These are phyloP conservation scores for Pygocentrus nattereri DNA, from an alignment of 2,797 vertebrate species.

Conservation along the genomic window DNA sequence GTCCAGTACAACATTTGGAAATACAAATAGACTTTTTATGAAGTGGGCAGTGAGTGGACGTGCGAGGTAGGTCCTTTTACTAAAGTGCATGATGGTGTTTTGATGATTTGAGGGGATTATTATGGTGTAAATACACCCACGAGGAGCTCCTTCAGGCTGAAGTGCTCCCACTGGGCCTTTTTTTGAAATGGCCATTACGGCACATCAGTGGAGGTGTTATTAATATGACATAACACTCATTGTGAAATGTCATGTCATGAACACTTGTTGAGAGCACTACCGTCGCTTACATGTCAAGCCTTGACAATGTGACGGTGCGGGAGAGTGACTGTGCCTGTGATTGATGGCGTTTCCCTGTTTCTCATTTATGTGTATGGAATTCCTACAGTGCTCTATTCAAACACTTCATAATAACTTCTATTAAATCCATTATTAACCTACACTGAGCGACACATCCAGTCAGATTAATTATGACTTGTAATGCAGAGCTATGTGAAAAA, in stretches of 20 bases:
- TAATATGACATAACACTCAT: neutral
- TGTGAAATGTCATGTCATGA: neutral
- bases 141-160: neutral
- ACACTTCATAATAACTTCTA: too few species aligned
- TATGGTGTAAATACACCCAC: neutral
- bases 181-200: neutral
- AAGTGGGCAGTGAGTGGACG: neutral
- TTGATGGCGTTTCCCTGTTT: too few species aligned
- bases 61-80: neutral
- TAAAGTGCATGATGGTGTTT: neutral
- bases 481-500: too few species aligned
- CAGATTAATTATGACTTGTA: too few species aligned
- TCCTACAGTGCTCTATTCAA: too few species aligned
- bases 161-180: neutral
- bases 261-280: neutral
- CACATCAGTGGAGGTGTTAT: neutral
- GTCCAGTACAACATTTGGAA: too few species aligned
- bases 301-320: neutral
- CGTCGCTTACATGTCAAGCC: neutral
- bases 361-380: neutral
- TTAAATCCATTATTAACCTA: too few species aligned
- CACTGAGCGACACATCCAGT: too few species aligned
- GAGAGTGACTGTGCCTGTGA: neutral
- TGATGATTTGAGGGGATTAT: neutral
- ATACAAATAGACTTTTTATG: too few species aligned